Conservation (phyloP, 2,797 vertebrate species). For the Typhlichthys subterraneus region DNA sequence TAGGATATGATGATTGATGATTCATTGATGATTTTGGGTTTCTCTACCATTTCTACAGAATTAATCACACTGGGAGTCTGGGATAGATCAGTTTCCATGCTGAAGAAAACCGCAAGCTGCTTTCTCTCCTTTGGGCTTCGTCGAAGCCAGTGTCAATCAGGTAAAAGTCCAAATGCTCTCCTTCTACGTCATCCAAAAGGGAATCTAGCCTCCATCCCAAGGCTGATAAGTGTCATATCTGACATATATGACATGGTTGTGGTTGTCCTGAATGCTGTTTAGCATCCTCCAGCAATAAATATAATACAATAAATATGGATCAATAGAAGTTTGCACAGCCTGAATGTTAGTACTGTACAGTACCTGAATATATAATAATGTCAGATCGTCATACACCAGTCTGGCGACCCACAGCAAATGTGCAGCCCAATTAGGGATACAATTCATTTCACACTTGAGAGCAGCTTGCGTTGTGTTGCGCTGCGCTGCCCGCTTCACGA, state of each 20-base stretch:
- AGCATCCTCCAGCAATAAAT: no score
- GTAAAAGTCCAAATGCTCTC: conserved; percentile 68
- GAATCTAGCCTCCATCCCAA: conserved; percentile 37
- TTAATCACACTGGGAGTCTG: conserved; percentile 48
- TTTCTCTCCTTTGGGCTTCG: conserved; percentile 75
- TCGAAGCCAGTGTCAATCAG: conserved; percentile 72
- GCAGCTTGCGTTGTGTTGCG: background rate
- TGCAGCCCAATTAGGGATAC: background rate
- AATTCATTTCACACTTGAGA: background rate
- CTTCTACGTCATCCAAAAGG: conserved; percentile 71
- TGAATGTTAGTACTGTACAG: background rate
- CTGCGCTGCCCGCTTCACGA: background rate
- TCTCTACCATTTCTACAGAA: conserved; percentile 11
- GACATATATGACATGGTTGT: no score
- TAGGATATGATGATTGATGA: background rate
- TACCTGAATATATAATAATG: background rate
- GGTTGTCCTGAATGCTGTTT: no score
- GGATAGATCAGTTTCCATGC: conserved; percentile 62
- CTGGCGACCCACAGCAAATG: background rate
- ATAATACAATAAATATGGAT: background rate
- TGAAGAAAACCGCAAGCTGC: conserved; percentile 72
- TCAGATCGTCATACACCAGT: background rate
- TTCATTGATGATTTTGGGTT: background rate
- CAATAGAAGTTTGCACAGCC: background rate
- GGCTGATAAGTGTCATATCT: no score